Evolutionary conservation across 2,797 vertebrate genomes (phyloP).

Genomic region (Pseudomugil gertrudae): DNA sequence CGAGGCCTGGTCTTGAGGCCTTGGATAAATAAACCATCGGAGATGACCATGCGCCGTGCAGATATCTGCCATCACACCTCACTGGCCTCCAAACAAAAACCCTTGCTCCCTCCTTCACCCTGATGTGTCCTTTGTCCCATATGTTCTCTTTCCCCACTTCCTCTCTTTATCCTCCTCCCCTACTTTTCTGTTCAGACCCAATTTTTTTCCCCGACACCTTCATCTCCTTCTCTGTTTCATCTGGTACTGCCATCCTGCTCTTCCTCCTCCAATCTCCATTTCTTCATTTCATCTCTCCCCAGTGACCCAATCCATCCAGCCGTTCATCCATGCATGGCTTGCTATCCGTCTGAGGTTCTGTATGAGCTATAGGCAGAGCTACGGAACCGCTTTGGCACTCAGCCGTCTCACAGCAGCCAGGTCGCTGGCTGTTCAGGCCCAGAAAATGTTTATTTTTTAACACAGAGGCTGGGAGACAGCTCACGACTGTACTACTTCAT

Average conservation of each 20-base stretch:
- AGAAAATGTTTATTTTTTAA: slow-evolving; percentile 69
- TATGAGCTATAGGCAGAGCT: slow-evolving; percentile 70
- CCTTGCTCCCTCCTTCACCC: slow-evolving; percentile 38
- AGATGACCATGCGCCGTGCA: slow-evolving; percentile 86
- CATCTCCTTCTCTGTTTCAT: slow-evolving; percentile 22
- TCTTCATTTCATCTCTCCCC: slow-evolving; percentile 67
- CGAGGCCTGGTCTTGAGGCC: slow-evolving; percentile 85
- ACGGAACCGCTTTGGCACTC: slow-evolving; percentile 67
- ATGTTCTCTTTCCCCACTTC: slow-evolving; percentile 32
- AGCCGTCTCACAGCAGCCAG: slow-evolving; percentile 67
- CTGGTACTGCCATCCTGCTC: slow-evolving; percentile 42
- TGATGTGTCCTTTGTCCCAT: slow-evolving; percentile 45
- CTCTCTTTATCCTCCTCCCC: slow-evolving; percentile 11
- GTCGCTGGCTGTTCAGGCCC: slow-evolving; percentile 52
- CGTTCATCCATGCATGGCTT: slow-evolving; percentile 69
- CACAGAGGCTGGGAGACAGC: slow-evolving; percentile 33
- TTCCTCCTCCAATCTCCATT: slow-evolving; percentile 37
- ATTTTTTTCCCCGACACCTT: slow-evolving; percentile 25
- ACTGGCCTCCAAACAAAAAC: slow-evolving; percentile 77
- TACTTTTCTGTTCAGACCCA: slow-evolving; percentile 3
- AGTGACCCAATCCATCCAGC: slow-evolving; percentile 69
- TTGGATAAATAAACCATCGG: slow-evolving; percentile 88
- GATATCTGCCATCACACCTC: slow-evolving; percentile 85
- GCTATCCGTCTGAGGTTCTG: slow-evolving; percentile 62
- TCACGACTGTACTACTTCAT: slow-evolving; percentile 36